phyloP scores from a whole-genome alignment of 2,797 vertebrate genomes.

The Eptatretus atami region DNA sequence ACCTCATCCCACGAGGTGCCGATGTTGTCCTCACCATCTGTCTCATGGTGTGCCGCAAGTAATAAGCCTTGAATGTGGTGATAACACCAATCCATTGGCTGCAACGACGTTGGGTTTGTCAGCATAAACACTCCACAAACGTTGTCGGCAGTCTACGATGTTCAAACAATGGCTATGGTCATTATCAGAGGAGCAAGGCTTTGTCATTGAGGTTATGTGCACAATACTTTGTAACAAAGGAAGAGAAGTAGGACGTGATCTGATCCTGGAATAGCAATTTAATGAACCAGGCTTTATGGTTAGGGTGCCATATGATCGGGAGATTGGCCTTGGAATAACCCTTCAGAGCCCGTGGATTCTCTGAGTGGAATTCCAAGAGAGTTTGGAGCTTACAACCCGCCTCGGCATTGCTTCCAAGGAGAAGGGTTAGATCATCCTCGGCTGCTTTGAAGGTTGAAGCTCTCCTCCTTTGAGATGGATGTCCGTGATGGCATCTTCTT shows the following conservation, averaged over 20 bases:
- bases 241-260: neutral
- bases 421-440: constrained; percentile 11
- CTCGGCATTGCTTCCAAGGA: constrained; percentile 10
- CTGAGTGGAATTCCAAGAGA: constrained; percentile 10
- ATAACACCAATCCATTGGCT: constrained; percentile 4
- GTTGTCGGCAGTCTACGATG: neutral
- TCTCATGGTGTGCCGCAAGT: neutral
- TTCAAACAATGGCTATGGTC: neutral
- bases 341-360: constrained; percentile 10
- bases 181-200: neutral
- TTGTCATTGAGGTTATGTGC: neutral
- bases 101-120: neutral
- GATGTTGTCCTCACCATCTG: neutral
- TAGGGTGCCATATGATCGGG: constrained; percentile 10
- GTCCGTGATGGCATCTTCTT: no score
- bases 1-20: neutral
- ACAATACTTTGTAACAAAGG: neutral
- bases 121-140: neutral
- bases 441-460: no score
- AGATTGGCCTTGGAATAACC: constrained; percentile 10
- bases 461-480: no score
- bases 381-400: constrained; percentile 13
- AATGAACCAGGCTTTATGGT: constrained; percentile 10
- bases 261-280: constrained; percentile 11
- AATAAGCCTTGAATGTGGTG: neutral